Conservation (phyloP, 2,113 vertebrate species). For the Tetraodon nigroviridis region DNA sequence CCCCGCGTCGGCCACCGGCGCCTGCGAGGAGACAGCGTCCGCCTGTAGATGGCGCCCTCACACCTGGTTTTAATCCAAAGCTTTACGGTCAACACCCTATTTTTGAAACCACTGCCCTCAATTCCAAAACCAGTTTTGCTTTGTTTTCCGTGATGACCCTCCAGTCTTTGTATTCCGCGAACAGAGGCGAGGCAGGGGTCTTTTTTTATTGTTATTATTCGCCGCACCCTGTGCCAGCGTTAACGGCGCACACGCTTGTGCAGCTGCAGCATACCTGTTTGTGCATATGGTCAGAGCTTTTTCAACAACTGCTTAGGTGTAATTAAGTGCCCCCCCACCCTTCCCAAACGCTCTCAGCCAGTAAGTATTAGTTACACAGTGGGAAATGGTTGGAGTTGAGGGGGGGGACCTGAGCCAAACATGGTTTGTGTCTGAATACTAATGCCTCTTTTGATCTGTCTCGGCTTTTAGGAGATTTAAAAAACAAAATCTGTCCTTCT, state of each 20-base stretch:
- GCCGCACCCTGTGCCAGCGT: background rate
- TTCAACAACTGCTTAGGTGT: conserved; percentile 56
- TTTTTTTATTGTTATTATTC: background rate
- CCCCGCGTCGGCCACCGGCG: too few species aligned
- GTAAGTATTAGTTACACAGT: conserved; percentile 64
- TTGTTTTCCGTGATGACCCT: conserved; percentile 41
- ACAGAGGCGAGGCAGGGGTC: background rate
- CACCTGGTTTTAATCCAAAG: conserved; percentile 58
- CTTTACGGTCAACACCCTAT: conserved; percentile 50
- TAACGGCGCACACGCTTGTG: background rate
- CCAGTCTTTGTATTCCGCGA: conserved; percentile 24
- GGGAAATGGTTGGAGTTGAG: conserved; percentile 62
- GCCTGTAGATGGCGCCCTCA: conserved; percentile 70
- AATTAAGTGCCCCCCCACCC: conserved; percentile 59
- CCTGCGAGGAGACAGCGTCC: conserved; percentile 1
- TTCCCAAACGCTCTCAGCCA: conserved; percentile 57
- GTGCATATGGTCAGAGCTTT: conserved; percentile 45
- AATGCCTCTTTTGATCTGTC: conserved; percentile 71
- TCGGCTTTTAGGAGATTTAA: conserved; percentile 68
- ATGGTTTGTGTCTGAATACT: conserved; percentile 71
- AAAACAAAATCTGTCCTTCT: conserved; percentile 69
- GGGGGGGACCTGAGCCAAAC: conserved; percentile 68
- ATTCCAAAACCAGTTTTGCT: conserved; percentile 36
- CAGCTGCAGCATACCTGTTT: conserved; percentile 30
- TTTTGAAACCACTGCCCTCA: conserved; percentile 50